These are phyloP conservation scores for Synanceia verrucosa DNA, from an alignment of 2,797 vertebrate genomes.

Conservation along the genomic window DNA sequence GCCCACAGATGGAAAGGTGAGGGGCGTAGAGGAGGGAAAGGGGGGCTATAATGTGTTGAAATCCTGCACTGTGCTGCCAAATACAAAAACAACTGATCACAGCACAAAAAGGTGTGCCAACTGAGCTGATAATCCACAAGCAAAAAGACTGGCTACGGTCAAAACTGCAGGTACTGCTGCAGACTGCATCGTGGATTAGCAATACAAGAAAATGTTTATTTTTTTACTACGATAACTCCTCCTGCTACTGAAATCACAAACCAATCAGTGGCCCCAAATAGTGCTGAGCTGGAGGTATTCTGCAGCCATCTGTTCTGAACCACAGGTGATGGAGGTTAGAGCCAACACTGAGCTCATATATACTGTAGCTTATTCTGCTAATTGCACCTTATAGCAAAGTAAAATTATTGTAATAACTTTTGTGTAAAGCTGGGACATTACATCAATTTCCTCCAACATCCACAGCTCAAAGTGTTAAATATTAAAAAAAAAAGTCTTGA, in stretches of 20 bases:
- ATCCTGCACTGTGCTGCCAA: conserved; percentile 80
- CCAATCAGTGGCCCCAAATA: conserved; percentile 62
- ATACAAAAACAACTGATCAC: conserved; percentile 57
- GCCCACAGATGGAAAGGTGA: conserved; percentile 70
- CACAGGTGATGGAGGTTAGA: conserved; percentile 53
- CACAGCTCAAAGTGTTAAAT: background rate
- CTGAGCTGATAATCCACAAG: conserved; percentile 21
- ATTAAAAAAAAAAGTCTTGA: background rate
- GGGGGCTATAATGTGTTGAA: conserved; percentile 40
- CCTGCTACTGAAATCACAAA: conserved; percentile 33
- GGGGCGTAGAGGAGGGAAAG: background rate
- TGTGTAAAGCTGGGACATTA: background rate
- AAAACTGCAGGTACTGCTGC: conserved; percentile 10
- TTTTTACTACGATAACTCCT: conserved; percentile 30
- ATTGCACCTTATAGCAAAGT: conserved; percentile 3
- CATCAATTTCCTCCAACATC: background rate
- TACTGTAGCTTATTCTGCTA: conserved; percentile 12
- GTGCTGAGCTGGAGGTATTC: conserved; percentile 64
- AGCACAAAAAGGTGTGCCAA: conserved; percentile 18
- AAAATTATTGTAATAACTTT: background rate
- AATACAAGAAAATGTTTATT: background rate
- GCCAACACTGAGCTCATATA: conserved; percentile 55
- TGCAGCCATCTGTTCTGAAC: conserved; percentile 77
- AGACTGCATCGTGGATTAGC: conserved; percentile 1
- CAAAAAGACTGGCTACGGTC: conserved; percentile 24